Base-by-base conservation (phyloP, 1,140 invertebrate genomes). In the Drosophila sproati region DNA sequence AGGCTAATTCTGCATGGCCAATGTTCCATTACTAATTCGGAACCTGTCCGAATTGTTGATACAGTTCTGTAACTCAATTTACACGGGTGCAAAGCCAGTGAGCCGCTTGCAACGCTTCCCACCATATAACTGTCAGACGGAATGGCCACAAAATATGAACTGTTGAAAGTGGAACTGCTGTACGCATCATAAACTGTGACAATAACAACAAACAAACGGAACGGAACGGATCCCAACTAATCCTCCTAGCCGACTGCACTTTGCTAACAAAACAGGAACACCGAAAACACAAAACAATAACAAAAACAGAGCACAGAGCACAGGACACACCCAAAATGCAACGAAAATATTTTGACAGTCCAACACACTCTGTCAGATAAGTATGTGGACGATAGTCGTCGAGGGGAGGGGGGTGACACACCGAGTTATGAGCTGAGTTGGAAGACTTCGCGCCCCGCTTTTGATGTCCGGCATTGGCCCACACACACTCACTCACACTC, bases 261-360 rank as follows among this genome's bases (percentile, higher is more conserved):
- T 88, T 89, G 80, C 73, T 88, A 88, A 78, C 77, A 89, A 75
- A 89, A 89, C 85, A 89, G 12, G 52, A 62, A 47, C 78, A 64
- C 62, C 20, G 20, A 20, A 67, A 71, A 59, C 78, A 81, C 62
- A 83, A 39, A 35, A 70, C 20, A 20, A 20, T 20, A 20, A 66
- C 61, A 66, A 45, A 8, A 43, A 35, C 28, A 51, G 43, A 7
- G 61, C 56, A 52, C 41, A 64, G 51, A 52, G 12, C 35, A 6
- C 34, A 61, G 74, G 66, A 69, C 72, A 86, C 79, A 82, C 86
- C 86, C 85, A 75, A 74, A 89, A 89, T 85, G 85, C 85, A 89
- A 89, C 73, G 66, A 85, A 85, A 91, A 91, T 91, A 91, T 91
- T 91, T 91, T 91, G 82, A 91, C 83, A 88, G 82, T 78, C 68